phyloP scores from a whole-genome alignment of 2,797 vertebrate genomes.

The Darevskia mixta region DNA sequence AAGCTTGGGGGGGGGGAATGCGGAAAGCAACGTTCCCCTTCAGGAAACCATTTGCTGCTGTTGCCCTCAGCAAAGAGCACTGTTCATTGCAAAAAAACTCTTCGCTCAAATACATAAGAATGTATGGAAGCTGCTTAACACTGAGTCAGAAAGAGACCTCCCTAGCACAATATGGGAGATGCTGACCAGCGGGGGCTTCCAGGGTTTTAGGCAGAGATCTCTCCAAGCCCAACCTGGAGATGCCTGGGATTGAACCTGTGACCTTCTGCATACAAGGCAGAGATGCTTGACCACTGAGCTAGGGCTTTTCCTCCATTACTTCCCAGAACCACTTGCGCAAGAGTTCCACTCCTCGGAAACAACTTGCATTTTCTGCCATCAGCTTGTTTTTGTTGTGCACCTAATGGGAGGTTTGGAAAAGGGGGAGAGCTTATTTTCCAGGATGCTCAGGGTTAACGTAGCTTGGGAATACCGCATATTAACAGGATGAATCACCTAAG shows the following conservation, averaged over 20 bases:
- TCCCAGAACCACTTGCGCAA: not conserved
- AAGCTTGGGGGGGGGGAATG: no score
- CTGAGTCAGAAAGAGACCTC: no score
- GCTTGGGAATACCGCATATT: slow-evolving; percentile 61
- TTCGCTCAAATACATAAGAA: no score
- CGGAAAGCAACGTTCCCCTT: not conserved
- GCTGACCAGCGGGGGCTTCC: no score
- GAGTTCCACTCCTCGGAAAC: slow-evolving; percentile 26
- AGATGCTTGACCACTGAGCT: no score
- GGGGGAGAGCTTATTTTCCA: slow-evolving; percentile 32
- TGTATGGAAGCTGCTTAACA: no score
- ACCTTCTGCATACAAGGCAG: no score
- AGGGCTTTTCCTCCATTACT: not conserved
- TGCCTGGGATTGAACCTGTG: no score
- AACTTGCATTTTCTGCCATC: slow-evolving; percentile 9
- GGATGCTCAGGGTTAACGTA: slow-evolving; percentile 15
- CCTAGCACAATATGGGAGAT: no score
- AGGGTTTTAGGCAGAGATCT: no score
- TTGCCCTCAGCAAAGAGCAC: not conserved
- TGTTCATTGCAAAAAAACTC: not conserved
- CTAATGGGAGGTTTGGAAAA: not conserved
- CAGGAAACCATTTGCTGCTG: not conserved
- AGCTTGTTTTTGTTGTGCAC: slow-evolving; percentile 31
- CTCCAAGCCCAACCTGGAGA: no score
- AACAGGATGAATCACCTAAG: slow-evolving; percentile 73